Percentiles rank a stretch among this genome's conserved stretches.
phyloP scores from a whole-genome alignment of 2,797 vertebrate species.

The Rhinoraja longicauda region DNA sequence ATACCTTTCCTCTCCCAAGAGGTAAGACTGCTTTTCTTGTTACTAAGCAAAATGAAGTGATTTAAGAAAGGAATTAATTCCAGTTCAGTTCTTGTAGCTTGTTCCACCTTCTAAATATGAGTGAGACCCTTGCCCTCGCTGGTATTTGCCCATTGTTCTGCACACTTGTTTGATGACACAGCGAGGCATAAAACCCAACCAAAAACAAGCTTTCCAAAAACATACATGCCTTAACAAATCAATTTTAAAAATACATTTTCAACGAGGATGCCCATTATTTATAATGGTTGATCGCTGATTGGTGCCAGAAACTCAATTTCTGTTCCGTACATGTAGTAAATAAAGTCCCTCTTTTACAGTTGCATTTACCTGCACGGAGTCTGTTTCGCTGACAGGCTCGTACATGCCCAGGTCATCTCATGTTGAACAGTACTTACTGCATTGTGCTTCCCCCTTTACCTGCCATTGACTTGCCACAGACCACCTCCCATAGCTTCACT shows the following conservation, averaged over 20 bases:
- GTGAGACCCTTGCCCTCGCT: too few relatives aligned
- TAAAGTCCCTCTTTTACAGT: not conserved
- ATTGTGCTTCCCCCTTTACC: not conserved
- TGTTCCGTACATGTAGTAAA: not conserved
- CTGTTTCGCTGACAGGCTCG: not conserved
- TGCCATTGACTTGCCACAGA: not conserved
- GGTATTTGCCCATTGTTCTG: not conserved
- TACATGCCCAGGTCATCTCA: not conserved
- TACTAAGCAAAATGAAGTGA: not conserved
- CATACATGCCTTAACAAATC: not conserved
- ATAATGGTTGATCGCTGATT: not conserved
- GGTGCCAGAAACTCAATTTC: not conserved
- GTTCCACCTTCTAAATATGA: not conserved
- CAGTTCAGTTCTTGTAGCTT: not conserved
- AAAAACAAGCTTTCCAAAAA: not conserved
- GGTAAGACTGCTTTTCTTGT: slow-evolving; percentile 49
- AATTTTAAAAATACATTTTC: not conserved
- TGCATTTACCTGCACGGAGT: not conserved
- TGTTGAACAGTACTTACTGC: not conserved
- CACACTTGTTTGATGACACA: not conserved
- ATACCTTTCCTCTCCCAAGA: slow-evolving; percentile 60
- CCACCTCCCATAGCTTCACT: not conserved
- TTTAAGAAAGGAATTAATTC: not conserved
- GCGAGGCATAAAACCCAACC: not conserved
- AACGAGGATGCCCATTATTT: not conserved